phyloP scores from a whole-genome alignment of 1,140 invertebrate species.

The Zaprionus taronus region DNA sequence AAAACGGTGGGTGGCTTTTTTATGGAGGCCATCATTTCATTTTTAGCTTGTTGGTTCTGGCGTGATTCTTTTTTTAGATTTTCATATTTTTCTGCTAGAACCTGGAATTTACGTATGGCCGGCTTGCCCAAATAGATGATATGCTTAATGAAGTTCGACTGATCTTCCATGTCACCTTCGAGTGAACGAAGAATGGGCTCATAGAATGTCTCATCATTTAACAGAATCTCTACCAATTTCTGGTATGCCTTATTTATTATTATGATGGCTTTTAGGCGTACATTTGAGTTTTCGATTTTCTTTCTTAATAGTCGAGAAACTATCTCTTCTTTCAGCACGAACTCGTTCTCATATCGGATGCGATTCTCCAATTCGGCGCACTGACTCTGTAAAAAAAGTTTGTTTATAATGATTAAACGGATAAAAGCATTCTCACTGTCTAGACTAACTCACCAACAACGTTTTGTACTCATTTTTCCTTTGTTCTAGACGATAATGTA shows the following conservation, averaged over 20 bases:
- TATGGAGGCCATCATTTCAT: slow-evolving; percentile 44
- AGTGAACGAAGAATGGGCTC: slow-evolving; percentile 79
- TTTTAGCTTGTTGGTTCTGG: slow-evolving; percentile 53
- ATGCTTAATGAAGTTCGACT: slow-evolving; percentile 76
- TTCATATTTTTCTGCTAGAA: slow-evolving; percentile 60
- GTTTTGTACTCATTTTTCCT: slow-evolving; percentile 57
- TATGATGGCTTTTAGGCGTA: slow-evolving; percentile 74
- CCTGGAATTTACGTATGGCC: slow-evolving; percentile 68
- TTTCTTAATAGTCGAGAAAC: slow-evolving; percentile 57
- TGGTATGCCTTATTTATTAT: slow-evolving; percentile 74
- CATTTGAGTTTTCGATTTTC: slow-evolving; percentile 78
- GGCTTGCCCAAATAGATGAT: slow-evolving; percentile 75
- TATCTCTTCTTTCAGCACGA: slow-evolving; percentile 66
- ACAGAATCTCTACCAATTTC: slow-evolving; percentile 70
- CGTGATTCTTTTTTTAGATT: slow-evolving; percentile 46
- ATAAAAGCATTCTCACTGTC: background rate
- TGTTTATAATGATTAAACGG: background rate
- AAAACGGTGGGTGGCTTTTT: slow-evolving; percentile 11
- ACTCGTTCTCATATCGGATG: slow-evolving; percentile 76
- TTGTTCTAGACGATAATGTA: slow-evolving; percentile 55
- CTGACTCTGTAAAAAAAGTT: slow-evolving; percentile 25
- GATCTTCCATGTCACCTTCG: slow-evolving; percentile 73
- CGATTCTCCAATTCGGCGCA: slow-evolving; percentile 67
- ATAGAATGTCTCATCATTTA: slow-evolving; percentile 75
- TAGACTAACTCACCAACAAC: slow-evolving; percentile 38